phyloP scores from a whole-genome alignment of 2,797 vertebrate species.

The Calcarius lapponicus region DNA sequence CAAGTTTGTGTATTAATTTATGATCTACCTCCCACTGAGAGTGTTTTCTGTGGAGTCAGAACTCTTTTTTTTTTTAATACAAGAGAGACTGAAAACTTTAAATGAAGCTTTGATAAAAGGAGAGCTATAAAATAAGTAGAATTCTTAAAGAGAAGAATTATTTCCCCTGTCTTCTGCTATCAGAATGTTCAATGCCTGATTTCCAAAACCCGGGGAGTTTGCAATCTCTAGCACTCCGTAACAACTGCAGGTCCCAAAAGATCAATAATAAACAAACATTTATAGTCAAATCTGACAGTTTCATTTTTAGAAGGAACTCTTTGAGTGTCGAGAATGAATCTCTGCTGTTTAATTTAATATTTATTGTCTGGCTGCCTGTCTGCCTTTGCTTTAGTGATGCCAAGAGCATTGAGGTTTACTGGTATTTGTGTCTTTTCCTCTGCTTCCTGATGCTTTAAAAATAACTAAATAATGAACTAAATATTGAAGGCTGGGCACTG shows the following conservation, averaged over 20 bases:
- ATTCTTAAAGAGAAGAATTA: background rate
- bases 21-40: background rate
- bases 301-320: slow-evolving; percentile 36
- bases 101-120: slow-evolving; percentile 16
- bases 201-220: slow-evolving; percentile 3
- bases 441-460: background rate
- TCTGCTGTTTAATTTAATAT: slow-evolving; percentile 49
- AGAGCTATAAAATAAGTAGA: background rate
- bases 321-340: background rate
- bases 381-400: background rate
- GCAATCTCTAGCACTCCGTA: background rate
- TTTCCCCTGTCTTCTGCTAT: background rate
- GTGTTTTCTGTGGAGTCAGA: background rate
- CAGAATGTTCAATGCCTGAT: background rate
- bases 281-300: slow-evolving; percentile 28
- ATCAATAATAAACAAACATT: slow-evolving; percentile 59
- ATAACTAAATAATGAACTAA: background rate
- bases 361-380: slow-evolving; percentile 21
- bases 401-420: background rate
- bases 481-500: background rate
- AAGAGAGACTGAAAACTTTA: background rate
- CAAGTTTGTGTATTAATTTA: slow-evolving; percentile 31
- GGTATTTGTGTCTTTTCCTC: background rate
- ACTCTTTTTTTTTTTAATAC: background rate
- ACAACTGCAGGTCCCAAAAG: slow-evolving; percentile 12